phyloP scores from a whole-genome alignment of 2,113 vertebrate species.

The Chiloscyllium plagiosum region DNA sequence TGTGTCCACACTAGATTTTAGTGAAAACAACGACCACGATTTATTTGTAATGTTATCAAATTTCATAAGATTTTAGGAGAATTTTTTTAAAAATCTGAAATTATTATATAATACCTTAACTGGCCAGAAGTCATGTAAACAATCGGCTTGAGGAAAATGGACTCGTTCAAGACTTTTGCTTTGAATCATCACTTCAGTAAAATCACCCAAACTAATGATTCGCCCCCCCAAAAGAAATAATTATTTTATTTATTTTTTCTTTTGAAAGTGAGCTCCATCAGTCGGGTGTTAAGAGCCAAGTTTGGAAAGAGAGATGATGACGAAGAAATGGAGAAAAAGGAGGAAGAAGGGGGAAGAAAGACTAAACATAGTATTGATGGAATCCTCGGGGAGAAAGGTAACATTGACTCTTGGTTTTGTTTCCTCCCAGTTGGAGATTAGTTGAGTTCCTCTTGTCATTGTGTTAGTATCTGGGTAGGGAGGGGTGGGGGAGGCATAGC shows the following conservation, averaged over 20 bases:
- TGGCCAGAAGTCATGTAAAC: neutral
- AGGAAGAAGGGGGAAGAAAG: conserved; percentile 97
- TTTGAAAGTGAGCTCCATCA: conserved; percentile 98
- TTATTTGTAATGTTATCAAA: neutral
- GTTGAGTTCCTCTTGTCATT: conserved; percentile 41
- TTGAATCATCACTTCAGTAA: neutral
- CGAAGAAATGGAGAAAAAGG: conserved; percentile 90
- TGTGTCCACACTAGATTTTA: neutral
- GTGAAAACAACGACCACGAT: neutral
- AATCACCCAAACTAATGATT: neutral
- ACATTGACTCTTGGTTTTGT: conserved; percentile 14
- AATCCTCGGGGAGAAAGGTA: conserved; percentile 99
- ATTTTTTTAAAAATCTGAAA: neutral
- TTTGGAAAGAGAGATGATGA: conserved; percentile 99
- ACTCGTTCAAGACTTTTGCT: neutral
- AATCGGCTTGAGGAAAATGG: neutral
- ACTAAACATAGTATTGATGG: conserved; percentile 99
- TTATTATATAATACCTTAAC: neutral
- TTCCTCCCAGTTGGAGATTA: neutral
- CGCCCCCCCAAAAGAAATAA: neutral
- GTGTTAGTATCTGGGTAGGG: conserved; percentile 41
- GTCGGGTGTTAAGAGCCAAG: conserved; percentile 97
- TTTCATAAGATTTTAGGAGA: neutral
- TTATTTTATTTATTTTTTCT: conserved; percentile 45
- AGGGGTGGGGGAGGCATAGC: conserved; percentile 48